These are phyloP conservation scores for Melieria crassipennis DNA, from an alignment of 2,888 invertebrate species.

Conservation along the genomic window DNA sequence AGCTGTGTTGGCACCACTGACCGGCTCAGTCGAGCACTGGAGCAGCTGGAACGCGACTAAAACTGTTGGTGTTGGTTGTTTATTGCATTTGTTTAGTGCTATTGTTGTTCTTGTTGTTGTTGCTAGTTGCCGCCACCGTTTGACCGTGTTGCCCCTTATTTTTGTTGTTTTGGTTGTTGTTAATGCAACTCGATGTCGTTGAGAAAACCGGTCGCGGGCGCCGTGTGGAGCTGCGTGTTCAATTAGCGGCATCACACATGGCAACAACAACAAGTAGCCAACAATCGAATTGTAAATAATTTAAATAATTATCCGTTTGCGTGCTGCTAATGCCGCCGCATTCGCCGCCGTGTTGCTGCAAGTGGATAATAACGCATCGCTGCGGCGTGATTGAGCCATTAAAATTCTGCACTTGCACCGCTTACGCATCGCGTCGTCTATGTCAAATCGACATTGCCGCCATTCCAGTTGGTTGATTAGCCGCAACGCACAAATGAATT, in stretches of 20 bases:
- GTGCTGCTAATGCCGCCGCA: neutral
- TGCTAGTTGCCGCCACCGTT: neutral
- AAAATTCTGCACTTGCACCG: too few relatives aligned
- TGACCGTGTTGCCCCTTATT: neutral
- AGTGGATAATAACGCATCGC: too few relatives aligned
- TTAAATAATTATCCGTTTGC: neutral
- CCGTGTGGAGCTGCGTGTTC: neutral
- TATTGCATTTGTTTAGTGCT: neutral
- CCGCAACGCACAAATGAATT: too few relatives aligned
- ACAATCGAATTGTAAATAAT: neutral
- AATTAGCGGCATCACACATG: neutral
- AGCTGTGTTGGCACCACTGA: neutral
- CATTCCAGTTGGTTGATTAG: too few relatives aligned
- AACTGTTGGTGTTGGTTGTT: neutral
- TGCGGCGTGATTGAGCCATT: too few relatives aligned
- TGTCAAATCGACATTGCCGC: too few relatives aligned
- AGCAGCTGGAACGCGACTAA: neutral
- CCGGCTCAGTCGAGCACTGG: neutral
- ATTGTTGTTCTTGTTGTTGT: neutral
- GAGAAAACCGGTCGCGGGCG: neutral
- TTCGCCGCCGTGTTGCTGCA: neutral
- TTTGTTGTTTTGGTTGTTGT: neutral
- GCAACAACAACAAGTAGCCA: neutral
- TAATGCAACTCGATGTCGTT: neutral
- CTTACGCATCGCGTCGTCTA: too few relatives aligned